Percentiles rank a stretch among this genome's conserved stretches.
phyloP scores from a whole-genome alignment of 2,113 vertebrate genomes.

The Heliornis fulica region DNA sequence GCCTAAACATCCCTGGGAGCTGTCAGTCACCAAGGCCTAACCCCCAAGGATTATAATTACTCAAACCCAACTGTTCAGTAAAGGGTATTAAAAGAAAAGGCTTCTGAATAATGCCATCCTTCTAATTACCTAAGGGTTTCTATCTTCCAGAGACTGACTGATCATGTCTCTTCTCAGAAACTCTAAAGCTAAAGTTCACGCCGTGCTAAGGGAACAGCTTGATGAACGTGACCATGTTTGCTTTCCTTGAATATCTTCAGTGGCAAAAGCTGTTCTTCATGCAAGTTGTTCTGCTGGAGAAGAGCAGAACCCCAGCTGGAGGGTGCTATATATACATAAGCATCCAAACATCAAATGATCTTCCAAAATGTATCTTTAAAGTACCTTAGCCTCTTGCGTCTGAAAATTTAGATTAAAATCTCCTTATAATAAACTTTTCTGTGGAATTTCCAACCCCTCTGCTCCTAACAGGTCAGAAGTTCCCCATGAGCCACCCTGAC shows the following conservation, averaged over 20 bases:
- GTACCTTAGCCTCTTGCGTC: neutral
- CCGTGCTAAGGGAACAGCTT: neutral
- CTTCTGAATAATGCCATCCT: slow-evolving; percentile 26
- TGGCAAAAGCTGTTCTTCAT: neutral
- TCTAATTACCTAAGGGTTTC: slow-evolving; percentile 26
- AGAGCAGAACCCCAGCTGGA: neutral
- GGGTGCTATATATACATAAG: neutral
- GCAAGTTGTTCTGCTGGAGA: neutral
- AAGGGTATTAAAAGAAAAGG: neutral
- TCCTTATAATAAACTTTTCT: neutral
- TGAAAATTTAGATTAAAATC: neutral
- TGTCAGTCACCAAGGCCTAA: slow-evolving; percentile 12
- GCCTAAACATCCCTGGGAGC: neutral
- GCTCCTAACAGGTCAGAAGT: neutral
- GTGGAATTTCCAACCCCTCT: neutral
- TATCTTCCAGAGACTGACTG: slow-evolving; percentile 29
- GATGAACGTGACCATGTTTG: neutral
- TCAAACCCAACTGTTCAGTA: slow-evolving; percentile 20
- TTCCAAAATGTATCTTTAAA: neutral
- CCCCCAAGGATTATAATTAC: neutral
- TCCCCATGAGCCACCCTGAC: neutral
- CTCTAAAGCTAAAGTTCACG: slow-evolving; percentile 25
- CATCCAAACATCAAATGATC: neutral
- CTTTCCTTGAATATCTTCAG: neutral
- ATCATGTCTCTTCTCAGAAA: slow-evolving; percentile 9